Evolutionary conservation across 2,888 invertebrate species (phyloP), one percentile per base, ranked within the genome.

Genomic region (Epinotia brunnichana): DNA sequence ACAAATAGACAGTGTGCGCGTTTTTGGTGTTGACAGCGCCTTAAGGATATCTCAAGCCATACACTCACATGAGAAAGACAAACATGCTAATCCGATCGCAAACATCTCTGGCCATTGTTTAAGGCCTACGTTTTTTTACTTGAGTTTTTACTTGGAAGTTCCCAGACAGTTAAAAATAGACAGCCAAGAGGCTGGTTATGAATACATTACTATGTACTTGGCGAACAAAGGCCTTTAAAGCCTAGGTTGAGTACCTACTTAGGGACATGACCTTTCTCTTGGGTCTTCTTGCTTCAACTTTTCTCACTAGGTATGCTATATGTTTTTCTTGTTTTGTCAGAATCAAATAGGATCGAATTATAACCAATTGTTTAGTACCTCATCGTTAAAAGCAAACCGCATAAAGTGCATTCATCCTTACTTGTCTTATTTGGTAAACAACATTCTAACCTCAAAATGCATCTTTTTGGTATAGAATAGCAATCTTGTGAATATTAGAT

Each of bases 51-150:
- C 24, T 48, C 13, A 48, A 44, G 21, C 41, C 51, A 5, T 21
- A 79, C 82, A 82, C 84, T 84, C 84, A 83, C 85, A 90, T 88
- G 90, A 85, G 90, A 90, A 91, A 83, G 82, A 83, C 88, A 90
- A 90, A 91, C 86, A 90, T 75, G 85, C 83, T 90, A 88, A 91
- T 88, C 87, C 87, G 78, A 82, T 77, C 74, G 81, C 87, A 89
- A 91, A 91, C 86, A 88, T 80, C 77, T 77, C 76, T 78, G 81
- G 75, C 84, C 85, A 88, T 90, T 90, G 90, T 90, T 90, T 86
- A 82, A 85, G 54, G 63, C 59, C 60, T 41, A n/a, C 24, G 61
- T 44, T 71, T 71, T 70, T 66, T 71, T 60, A 59, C 48, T 63
- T 15, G 39, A 41, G 51, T 48, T 61, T 60, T 54, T 69, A 61